Conservation (phyloP, 2,888 invertebrate genomes). For the Hesperia comma region DNA sequence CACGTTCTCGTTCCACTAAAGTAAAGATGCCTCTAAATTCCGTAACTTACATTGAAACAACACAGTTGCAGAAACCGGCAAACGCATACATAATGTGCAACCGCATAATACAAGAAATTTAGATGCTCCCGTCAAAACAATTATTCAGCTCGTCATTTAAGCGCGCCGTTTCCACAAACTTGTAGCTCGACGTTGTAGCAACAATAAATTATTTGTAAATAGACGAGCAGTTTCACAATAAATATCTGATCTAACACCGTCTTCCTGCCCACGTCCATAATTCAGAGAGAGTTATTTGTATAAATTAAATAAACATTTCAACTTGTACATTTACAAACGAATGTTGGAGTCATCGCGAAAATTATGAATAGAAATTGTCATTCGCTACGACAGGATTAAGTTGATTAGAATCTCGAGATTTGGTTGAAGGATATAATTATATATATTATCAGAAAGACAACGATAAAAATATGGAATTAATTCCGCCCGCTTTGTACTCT, state of each 20-base stretch:
- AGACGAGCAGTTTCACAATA: slow-evolving; percentile 74
- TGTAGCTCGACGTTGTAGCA: slow-evolving; percentile 42
- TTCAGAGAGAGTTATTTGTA: slow-evolving; percentile 77
- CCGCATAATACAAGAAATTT: slow-evolving; percentile 19
- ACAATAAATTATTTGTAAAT: slow-evolving; percentile 73
- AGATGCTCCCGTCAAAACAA: slow-evolving; percentile 28
- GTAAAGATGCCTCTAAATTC: neutral
- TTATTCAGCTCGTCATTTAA: slow-evolving; percentile 30
- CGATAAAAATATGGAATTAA: no score
- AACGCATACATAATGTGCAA: slow-evolving; percentile 1
- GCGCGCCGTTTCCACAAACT: slow-evolving; percentile 40
- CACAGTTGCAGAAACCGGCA: neutral
- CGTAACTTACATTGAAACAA: neutral
- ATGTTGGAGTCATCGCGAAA: slow-evolving; percentile 67
- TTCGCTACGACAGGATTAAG: slow-evolving; percentile 49
- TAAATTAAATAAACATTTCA: slow-evolving; percentile 81
- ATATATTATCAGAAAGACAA: no score
- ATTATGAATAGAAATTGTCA: slow-evolving; percentile 65
- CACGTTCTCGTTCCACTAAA: neutral
- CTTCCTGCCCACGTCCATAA: slow-evolving; percentile 79
- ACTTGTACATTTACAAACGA: slow-evolving; percentile 71
- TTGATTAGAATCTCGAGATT: slow-evolving; percentile 53
- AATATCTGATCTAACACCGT: slow-evolving; percentile 78
- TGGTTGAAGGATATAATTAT: slow-evolving; percentile 6
- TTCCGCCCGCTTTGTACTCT: no score